Conservation (phyloP, 2,113 vertebrate species). For the Leptocoma aspasia region DNA sequence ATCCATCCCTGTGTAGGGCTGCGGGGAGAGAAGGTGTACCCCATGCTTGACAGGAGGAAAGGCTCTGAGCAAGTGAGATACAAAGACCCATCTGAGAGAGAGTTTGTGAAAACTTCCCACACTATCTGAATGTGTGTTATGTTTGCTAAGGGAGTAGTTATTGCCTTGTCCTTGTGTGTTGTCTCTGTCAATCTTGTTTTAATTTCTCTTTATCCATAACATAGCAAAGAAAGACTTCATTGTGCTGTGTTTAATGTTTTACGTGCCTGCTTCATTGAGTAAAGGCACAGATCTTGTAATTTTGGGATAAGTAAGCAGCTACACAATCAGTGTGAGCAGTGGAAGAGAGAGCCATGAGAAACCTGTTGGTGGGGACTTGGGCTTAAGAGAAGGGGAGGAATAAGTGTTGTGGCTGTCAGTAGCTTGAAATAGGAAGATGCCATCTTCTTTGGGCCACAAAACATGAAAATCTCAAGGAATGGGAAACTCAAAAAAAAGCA, state of each 20-base stretch:
- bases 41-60: background rate
- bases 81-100: background rate
- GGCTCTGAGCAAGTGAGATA: background rate
- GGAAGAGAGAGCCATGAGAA: background rate
- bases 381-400: background rate
- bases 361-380: background rate
- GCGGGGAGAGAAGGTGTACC: fast-evolving
- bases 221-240: background rate
- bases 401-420: background rate
- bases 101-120: background rate
- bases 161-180: background rate
- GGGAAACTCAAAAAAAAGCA: background rate
- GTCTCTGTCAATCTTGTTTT: background rate
- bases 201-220: background rate
- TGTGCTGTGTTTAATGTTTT: background rate
- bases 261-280: background rate
- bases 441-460: background rate
- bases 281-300: background rate
- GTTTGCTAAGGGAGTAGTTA: background rate
- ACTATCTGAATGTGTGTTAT: fast-evolving
- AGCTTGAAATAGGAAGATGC: background rate
- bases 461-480: background rate
- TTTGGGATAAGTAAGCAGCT: background rate
- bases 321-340: background rate
- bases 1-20: fast-evolving